Evolutionary conservation across 2,888 invertebrate species (phyloP), one percentile per base, ranked within the genome.

Genomic region (Ochropacha duplaris): DNA sequence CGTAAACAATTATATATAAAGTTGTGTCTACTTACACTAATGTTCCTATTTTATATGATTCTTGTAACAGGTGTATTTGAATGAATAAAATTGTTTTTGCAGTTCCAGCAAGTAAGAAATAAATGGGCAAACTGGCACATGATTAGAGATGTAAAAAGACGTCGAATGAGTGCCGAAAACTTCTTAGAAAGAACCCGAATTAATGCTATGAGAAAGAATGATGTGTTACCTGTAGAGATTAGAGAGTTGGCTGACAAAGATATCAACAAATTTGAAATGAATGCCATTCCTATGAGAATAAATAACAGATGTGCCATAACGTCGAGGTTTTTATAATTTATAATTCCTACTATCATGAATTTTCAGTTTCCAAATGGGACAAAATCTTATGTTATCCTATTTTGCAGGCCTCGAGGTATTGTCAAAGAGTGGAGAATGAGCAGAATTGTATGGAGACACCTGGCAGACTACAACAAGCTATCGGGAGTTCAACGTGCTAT

Each of bases 401-500:
- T 56, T 83, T 86, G 58, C 79, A 93, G 98, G 68, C 95, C 96
- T 0, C 93, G 97, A 62, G 98, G 98, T 64, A 94, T 95, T 62
- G 96, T 98, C 0, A 84, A 92, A 54, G 94, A 96, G 57, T 99
- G 97, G 96, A 94, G 98, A 55, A 81, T 99, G 60, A 98, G 98
- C 76, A 94, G 99, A 77, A 97, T 99, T 65, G 95, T 98, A 5
- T 99, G 97, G 94, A 94, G 99, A 62, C 95, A 97, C 78, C 92
- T 98, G 62, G 98, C 98, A 0, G 99, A 99, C 92, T 96, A 99
- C 86, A 99, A 99, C 86, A 96, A 97, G 86, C 84, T 99, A 44
- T 94, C 97, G 19, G 99, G 99, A 44, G 95, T 99, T 0, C 98
- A 98, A 83, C 94, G 99, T 82, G 98, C 99, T n/a, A 96, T 97